These are phyloP conservation scores for Clupea harengus DNA, from an alignment of 2,113 vertebrate genomes.

Conservation along the genomic window DNA sequence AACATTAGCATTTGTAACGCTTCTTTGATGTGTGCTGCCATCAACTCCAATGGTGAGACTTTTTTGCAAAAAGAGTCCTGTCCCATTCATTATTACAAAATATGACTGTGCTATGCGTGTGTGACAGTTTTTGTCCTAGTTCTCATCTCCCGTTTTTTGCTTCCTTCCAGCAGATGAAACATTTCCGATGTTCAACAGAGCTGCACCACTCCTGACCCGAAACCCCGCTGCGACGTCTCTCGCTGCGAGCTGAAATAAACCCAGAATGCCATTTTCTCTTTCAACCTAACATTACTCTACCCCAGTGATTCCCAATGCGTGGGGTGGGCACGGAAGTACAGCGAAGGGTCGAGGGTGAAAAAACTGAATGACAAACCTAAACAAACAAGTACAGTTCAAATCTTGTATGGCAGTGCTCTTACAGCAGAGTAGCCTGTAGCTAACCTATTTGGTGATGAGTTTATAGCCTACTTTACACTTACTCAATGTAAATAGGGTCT, in stretches of 20 bases:
- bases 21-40: neutral
- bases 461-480: too few relatives aligned
- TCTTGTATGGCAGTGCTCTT: too few relatives aligned
- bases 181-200: neutral
- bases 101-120: neutral
- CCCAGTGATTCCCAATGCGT: neutral
- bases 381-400: too few relatives aligned
- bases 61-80: neutral
- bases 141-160: neutral
- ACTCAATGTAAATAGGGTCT: too few relatives aligned
- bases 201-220: constrained; percentile 24
- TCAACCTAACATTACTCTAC: neutral
- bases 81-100: neutral
- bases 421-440: too few relatives aligned
- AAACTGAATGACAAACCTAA: too few relatives aligned
- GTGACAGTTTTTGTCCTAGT: neutral
- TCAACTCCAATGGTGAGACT: neutral
- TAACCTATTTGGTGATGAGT: too few relatives aligned
- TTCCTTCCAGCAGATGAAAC: neutral
- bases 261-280: neutral
- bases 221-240: constrained; percentile 13
- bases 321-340: too few relatives aligned
- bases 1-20: neutral
- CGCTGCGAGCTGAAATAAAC: neutral
- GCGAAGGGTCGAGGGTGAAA: too few relatives aligned